phyloP scores from a whole-genome alignment of 1,140 invertebrate species.

The Calliphora vicina region DNA sequence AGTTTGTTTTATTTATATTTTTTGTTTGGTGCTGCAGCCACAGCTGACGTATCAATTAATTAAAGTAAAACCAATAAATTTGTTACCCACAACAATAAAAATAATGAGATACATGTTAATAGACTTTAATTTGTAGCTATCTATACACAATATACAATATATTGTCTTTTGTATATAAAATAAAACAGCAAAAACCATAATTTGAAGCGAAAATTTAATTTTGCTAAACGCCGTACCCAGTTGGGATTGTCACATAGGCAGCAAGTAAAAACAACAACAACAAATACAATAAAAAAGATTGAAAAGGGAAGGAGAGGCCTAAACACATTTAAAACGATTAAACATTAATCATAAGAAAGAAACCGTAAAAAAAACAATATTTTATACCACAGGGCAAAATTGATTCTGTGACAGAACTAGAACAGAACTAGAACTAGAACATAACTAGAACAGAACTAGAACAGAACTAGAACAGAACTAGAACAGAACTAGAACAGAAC shows the following conservation, averaged over 20 bases:
- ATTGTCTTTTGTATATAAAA: neutral
- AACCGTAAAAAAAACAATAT: too few relatives aligned
- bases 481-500: too few relatives aligned
- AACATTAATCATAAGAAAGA: too few relatives aligned
- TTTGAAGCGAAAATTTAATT: neutral
- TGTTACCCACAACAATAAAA: neutral
- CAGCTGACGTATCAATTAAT: slow-evolving; percentile 21
- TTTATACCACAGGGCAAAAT: too few relatives aligned
- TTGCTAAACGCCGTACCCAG: neutral
- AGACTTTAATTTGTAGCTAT: neutral
- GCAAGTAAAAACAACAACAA: neutral
- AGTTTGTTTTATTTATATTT: neutral
- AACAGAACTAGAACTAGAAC: too few relatives aligned
- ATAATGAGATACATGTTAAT: slow-evolving; percentile 3
- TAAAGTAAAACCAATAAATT: slow-evolving; percentile 27
- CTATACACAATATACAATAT: too few relatives aligned
- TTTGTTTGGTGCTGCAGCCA: neutral
- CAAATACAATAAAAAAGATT: neutral
- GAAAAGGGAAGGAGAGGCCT: neutral
- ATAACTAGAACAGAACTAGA: too few relatives aligned
- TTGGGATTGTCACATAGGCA: neutral
- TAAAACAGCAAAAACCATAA: neutral
- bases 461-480: too few relatives aligned
- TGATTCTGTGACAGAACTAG: too few relatives aligned
- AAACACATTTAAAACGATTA: too few relatives aligned